These are phyloP conservation scores for Cyclophora albipunctata DNA, from an alignment of 2,888 invertebrate species.

Conservation along the genomic window DNA sequence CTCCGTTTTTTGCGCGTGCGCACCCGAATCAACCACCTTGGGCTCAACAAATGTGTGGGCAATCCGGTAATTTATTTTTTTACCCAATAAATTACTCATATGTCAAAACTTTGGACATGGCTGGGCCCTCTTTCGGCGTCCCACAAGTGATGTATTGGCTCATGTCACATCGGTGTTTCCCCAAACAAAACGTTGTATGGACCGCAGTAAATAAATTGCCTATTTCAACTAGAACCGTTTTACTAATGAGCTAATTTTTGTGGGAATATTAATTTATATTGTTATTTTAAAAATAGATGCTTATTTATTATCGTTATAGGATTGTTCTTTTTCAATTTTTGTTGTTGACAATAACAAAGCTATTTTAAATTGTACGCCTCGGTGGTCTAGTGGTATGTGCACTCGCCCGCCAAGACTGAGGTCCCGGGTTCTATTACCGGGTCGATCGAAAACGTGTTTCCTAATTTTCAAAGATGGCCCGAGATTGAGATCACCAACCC, in stretches of 20 bases:
- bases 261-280: conserved; percentile 13
- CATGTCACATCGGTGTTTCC: conserved; percentile 16
- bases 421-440: neutral
- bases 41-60: conserved; percentile 67
- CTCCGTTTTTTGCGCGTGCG: conserved; percentile 65
- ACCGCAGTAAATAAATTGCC: conserved; percentile 54
- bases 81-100: conserved; percentile 73
- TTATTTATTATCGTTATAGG: neutral
- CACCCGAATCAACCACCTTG: conserved; percentile 72
- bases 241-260: conserved; percentile 32
- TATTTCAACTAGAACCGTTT: conserved; percentile 40
- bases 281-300: neutral
- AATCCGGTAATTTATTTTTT: conserved; percentile 73
- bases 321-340: neutral
- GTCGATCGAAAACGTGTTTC: too few species aligned
- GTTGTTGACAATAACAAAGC: neutral
- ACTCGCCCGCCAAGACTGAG: too few species aligned
- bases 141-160: conserved; percentile 65
- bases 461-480: too few species aligned
- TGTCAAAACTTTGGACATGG: conserved; percentile 66
- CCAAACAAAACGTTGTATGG: neutral
- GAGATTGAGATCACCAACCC: too few species aligned
- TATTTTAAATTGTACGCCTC: neutral
- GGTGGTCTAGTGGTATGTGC: too few species aligned
- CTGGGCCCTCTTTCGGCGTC: conserved; percentile 37